Evolutionary conservation across 1,140 invertebrate genomes (phyloP).

Genomic region (Episyrphus balteatus): DNA sequence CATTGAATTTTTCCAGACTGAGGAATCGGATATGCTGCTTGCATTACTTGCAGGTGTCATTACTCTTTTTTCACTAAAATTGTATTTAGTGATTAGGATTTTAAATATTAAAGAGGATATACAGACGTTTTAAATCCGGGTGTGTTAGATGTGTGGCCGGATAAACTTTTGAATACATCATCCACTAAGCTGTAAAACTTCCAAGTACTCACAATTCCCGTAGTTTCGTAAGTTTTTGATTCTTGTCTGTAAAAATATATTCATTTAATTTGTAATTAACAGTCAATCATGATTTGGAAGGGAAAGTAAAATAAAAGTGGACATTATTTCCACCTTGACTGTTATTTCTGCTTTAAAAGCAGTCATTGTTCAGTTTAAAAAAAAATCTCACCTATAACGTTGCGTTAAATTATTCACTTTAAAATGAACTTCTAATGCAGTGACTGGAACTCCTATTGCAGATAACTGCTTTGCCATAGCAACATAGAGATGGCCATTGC

Average conservation of each 20-base stretch:
- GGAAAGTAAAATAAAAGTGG: too few relatives aligned
- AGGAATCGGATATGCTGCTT: constrained; percentile 33
- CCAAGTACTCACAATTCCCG: constrained; percentile 34
- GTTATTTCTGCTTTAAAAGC: too few relatives aligned
- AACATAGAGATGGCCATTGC: constrained; percentile 36
- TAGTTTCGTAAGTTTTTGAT: constrained; percentile 32
- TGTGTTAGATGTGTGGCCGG: constrained; percentile 29
- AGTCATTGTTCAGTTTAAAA: too few relatives aligned
- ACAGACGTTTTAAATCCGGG: neutral
- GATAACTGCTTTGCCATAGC: constrained; percentile 33
- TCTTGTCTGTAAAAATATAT: constrained; percentile 17
- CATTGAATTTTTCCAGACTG: constrained; percentile 37
- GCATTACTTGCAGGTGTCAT: constrained; percentile 32
- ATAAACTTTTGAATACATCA: constrained; percentile 35
- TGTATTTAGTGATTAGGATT: neutral
- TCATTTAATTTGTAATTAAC: too few relatives aligned
- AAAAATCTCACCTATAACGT: constrained; percentile 15
- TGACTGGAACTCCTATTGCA: constrained; percentile 29
- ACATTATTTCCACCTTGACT: too few relatives aligned
- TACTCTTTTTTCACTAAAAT: constrained; percentile 30
- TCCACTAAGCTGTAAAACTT: constrained; percentile 35
- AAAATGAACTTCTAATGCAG: constrained; percentile 33
- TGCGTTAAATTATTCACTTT: constrained; percentile 36
- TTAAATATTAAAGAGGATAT: neutral
- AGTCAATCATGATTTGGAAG: too few relatives aligned